These are phyloP conservation scores for Ypsolopha scabrella DNA, from an alignment of 2,888 invertebrate genomes.

Conservation along the genomic window DNA sequence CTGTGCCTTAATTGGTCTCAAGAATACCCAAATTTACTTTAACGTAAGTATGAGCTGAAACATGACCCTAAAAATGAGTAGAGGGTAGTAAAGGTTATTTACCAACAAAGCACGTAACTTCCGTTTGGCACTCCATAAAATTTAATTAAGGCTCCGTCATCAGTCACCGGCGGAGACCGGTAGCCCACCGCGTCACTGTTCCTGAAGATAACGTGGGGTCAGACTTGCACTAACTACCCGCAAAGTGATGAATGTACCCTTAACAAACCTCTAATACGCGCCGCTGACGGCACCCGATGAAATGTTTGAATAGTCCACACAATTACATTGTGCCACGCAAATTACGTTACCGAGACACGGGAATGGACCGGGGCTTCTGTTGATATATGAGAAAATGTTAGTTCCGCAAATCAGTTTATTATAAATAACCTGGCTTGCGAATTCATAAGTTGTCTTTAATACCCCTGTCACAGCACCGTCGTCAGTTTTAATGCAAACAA, in stretches of 20 bases:
- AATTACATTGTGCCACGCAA: conserved; percentile 12
- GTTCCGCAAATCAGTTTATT: no score
- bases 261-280: conserved; percentile 61
- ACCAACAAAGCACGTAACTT: neutral
- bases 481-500: conserved; percentile 44
- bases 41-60: no score
- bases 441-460: conserved; percentile 56
- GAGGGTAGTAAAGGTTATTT: no score
- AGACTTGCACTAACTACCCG: conserved; percentile 52
- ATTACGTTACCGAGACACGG: neutral
- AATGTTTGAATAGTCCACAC: conserved; percentile 55
- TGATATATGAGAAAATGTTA: no score
- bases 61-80: no score
- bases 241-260: conserved; percentile 58
- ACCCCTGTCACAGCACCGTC: conserved; percentile 19
- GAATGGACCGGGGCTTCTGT: no score
- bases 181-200: conserved; percentile 42
- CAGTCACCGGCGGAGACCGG: conserved; percentile 53
- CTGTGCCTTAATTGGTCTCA: no score
- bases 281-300: conserved; percentile 39
- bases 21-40: no score
- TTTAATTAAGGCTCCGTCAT: conserved; percentile 65
- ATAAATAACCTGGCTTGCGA: no score
- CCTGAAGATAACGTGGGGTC: conserved; percentile 63
- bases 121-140: conserved; percentile 32